Conservation (phyloP, 2,888 invertebrate species). For the Myopa testacea region DNA sequence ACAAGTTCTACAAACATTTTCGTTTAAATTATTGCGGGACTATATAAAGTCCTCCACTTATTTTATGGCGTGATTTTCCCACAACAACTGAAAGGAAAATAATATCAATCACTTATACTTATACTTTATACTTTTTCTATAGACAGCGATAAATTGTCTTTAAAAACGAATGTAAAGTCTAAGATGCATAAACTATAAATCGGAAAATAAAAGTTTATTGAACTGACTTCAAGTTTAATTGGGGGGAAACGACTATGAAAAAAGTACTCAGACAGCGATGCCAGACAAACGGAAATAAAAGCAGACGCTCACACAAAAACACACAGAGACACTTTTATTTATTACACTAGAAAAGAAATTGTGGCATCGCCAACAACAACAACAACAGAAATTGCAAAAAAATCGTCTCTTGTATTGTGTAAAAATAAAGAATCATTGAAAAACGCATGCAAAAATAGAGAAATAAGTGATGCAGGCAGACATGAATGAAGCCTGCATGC, state of each 20-base stretch:
- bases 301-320: not conserved
- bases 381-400: not conserved
- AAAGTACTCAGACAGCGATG: slow-evolving; percentile 15
- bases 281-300: slow-evolving; percentile 13
- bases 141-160: too few relatives aligned
- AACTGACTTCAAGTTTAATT: too few relatives aligned
- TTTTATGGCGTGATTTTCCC: too few relatives aligned
- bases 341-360: not conserved
- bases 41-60: too few relatives aligned
- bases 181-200: too few relatives aligned
- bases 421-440: not conserved
- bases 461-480: slow-evolving; percentile 31
- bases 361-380: not conserved
- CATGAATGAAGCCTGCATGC: too few relatives aligned
- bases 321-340: not conserved
- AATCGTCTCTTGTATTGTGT: not conserved
- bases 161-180: too few relatives aligned
- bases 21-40: too few relatives aligned
- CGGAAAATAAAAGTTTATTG: not conserved
- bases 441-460: not conserved
- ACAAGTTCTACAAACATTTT: too few relatives aligned
- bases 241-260: not conserved
- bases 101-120: too few relatives aligned
- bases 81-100: too few relatives aligned
- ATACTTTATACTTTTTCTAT: too few relatives aligned